Base-by-base conservation (phyloP, 1,140 invertebrate species). In the Argopecten irradians region DNA sequence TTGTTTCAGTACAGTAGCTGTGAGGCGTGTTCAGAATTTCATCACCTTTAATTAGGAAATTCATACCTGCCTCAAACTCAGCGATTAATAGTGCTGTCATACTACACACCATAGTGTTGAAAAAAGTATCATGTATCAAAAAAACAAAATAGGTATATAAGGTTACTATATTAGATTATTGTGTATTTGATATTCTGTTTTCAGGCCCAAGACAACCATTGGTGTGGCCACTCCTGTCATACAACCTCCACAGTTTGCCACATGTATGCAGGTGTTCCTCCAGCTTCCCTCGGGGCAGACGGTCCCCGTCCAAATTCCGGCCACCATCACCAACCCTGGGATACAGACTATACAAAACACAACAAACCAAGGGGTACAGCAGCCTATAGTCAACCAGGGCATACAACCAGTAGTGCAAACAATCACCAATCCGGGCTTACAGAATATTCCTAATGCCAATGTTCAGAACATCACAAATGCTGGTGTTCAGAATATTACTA, bases 251-350 rank as follows among this genome's bases (percentile, higher is more conserved):
- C 91, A 88, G 85, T 82, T 90, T 16, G 88, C 88, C 16, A 89
- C 91, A 14, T 89, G 90, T 16, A 91, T 94, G 89, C 92, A 94
- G 89, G 93, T 95, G 34, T 92, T 93, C 83, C 84, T 95, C 32
- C 94, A 95, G 88, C 90, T 95, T 36, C 95, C 94, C 11, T 92
- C 88, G 82, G 95, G 95, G n/a, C 93, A 94, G 89, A 93, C 93
- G 32, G 90, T 95, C 1, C 93, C 95, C 8, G 91, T 95, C 16
- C 91, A 94, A 84, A 93, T 94, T 43, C 95, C 94, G 34, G 93
- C 93, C 28, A 91, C 93, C 46, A 92, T 93, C 86, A 92, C 91
- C 87, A 92, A 84, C 86, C 89, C 89, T 35, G 86, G 85, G 33
- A 84, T 87, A n/a, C 90, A 89, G 86, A 71, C 35, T 28, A 41